These are phyloP conservation scores for Myotis davidii DNA, from an alignment of 2,113 vertebrate genomes.

Conservation along the genomic window DNA sequence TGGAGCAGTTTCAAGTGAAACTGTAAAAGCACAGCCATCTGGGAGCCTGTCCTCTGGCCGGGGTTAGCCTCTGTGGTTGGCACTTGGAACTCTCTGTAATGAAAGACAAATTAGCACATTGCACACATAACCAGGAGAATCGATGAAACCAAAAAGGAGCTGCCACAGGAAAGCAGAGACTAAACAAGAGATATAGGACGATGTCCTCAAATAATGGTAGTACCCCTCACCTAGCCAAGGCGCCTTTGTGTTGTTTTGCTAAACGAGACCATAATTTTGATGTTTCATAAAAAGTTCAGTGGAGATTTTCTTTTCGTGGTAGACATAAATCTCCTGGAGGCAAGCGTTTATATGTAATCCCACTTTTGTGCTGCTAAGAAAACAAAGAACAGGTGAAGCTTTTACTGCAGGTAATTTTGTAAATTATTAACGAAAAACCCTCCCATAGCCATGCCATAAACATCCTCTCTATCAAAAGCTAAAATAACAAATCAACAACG, in stretches of 20 bases:
- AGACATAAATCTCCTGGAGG: conserved; percentile 71
- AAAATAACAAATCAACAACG: conserved; percentile 60
- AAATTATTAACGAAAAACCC: conserved; percentile 80
- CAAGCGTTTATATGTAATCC: conserved; percentile 73
- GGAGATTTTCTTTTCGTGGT: conserved; percentile 71
- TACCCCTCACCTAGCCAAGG: conserved; percentile 24
- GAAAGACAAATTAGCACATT: conserved; percentile 67
- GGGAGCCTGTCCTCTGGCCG: conserved; percentile 24
- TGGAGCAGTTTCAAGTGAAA: conserved; percentile 58
- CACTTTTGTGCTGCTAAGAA: conserved; percentile 66
- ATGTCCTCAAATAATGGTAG: conserved; percentile 68
- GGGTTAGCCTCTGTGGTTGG: conserved; percentile 48
- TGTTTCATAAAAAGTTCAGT: conserved; percentile 75
- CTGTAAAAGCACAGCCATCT: conserved; percentile 31
- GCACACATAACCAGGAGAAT: conserved; percentile 30
- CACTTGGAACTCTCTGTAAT: conserved; percentile 35
- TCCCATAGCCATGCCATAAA: conserved; percentile 66
- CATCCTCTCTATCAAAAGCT: conserved; percentile 66
- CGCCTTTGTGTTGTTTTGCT: conserved; percentile 50
- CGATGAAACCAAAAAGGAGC: conserved; percentile 51
- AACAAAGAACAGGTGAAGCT: conserved; percentile 78
- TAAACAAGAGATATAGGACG: conserved; percentile 75
- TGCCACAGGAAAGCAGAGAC: conserved; percentile 72
- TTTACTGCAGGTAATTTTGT: conserved; percentile 75
- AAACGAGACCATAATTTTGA: conserved; percentile 72